A percentile compares a stretch with the other conserved stretches of the same genome.
Conservation (phyloP, 2,888 invertebrate species). For the Tachina grossa region DNA sequence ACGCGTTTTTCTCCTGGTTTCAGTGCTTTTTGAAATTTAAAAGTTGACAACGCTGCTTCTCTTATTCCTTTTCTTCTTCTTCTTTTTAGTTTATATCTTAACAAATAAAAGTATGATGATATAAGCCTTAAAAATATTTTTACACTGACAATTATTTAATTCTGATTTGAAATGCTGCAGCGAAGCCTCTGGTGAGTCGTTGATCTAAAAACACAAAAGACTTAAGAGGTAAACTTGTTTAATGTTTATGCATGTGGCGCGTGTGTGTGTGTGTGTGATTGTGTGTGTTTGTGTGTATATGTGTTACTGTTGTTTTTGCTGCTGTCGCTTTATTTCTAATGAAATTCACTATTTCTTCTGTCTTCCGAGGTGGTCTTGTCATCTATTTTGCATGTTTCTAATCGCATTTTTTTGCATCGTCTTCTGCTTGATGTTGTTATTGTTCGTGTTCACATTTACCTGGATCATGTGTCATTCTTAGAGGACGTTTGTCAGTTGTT, state of each 20-base stretch:
- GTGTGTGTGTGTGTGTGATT: not conserved
- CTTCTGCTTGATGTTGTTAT: constrained; percentile 14
- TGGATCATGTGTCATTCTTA: constrained; percentile 70
- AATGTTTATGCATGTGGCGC: no score
- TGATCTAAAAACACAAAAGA: constrained; percentile 41
- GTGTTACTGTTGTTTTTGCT: constrained; percentile 1
- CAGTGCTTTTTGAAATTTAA: no score
- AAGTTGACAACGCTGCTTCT: no score
- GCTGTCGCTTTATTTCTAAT: constrained; percentile 54
- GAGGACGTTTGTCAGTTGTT: constrained; percentile 69
- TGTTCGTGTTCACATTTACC: constrained; percentile 61
- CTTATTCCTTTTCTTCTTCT: not conserved
- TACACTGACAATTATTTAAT: not conserved
- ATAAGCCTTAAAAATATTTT: not conserved
- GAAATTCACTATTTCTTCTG: constrained; percentile 61
- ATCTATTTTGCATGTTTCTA: constrained; percentile 70
- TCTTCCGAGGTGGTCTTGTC: constrained; percentile 67
- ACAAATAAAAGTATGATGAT: not conserved
- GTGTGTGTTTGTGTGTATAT: not conserved
- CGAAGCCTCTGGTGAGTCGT: not conserved
- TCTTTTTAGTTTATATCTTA: not conserved
- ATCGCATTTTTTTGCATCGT: constrained; percentile 29
- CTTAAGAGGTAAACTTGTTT: constrained; percentile 48
- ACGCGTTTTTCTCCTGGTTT: no score
- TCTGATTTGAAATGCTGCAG: not conserved